Percentiles rank a stretch among this genome's conserved stretches.
Evolutionary conservation across 2,113 vertebrate genomes (phyloP).

Genomic region (Macquaria ambigua): DNA sequence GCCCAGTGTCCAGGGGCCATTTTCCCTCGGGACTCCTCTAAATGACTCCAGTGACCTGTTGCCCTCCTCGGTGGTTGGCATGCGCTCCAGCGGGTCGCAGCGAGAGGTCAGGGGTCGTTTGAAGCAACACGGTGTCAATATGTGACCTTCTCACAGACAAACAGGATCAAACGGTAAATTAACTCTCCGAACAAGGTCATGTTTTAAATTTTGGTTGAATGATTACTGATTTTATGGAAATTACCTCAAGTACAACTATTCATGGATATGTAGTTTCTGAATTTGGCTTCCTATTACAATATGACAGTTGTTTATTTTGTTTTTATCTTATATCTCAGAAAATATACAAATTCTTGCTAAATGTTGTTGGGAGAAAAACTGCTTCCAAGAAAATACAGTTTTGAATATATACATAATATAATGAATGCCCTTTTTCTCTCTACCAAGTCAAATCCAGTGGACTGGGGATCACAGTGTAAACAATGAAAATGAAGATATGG

Average conservation of each 20-base stretch:
- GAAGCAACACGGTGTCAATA: constrained; percentile 56
- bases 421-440: background rate
- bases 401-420: no score
- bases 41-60: constrained; percentile 73
- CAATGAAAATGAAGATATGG: background rate
- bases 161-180: constrained; percentile 56
- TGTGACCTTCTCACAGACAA: constrained; percentile 40
- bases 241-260: background rate
- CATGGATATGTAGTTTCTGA: background rate
- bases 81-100: constrained; percentile 60
- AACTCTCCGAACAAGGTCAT: constrained; percentile 23
- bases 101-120: constrained; percentile 63
- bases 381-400: background rate
- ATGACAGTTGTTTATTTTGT: background rate
- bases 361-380: background rate
- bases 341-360: background rate
- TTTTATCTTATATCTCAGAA: background rate
- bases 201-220: constrained; percentile 15
- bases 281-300: background rate
- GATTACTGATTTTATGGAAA: constrained; percentile 6
- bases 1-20: constrained; percentile 51
- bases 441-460: background rate
- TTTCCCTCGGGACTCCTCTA: constrained; percentile 67
- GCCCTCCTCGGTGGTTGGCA: constrained; percentile 58
- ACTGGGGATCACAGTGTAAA: background rate